phyloP scores from a whole-genome alignment of 2,888 invertebrate genomes.

The Eupithecia centaureata region DNA sequence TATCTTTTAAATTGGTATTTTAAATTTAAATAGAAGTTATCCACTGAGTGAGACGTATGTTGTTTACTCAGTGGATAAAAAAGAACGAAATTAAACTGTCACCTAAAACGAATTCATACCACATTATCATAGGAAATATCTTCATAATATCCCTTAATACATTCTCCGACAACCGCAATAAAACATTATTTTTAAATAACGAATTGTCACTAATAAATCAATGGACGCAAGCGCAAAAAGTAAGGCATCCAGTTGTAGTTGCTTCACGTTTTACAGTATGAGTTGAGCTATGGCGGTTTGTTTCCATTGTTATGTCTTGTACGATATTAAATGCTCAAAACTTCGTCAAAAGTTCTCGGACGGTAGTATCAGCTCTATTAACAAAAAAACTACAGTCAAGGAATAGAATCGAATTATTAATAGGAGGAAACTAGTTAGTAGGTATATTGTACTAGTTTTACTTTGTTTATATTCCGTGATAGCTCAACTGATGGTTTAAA shows the following conservation, averaged over 20 bases:
- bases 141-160: constrained; percentile 12
- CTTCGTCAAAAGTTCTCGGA: no score
- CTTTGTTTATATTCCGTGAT: no score
- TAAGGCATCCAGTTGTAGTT: constrained; percentile 56
- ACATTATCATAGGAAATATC: background rate
- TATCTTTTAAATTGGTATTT: no score
- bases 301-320: constrained; percentile 45
- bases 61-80: background rate
- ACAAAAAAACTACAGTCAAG: no score
- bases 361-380: no score
- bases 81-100: background rate
- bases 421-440: no score
- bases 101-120: background rate
- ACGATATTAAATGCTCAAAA: background rate
- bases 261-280: constrained; percentile 47
- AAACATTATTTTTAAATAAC: constrained; percentile 51
- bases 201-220: constrained; percentile 68
- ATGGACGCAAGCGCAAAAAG: constrained; percentile 62
- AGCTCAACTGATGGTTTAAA: no score
- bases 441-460: no score
- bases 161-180: constrained; percentile 27
- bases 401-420: no score
- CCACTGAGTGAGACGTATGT: background rate
- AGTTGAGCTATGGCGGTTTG: constrained; percentile 45
- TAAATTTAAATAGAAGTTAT: no score